A percentile compares a stretch with the other conserved stretches of the same genome.
Conservation (phyloP, 2,113 vertebrate species). For the Oreochromis aureus region DNA sequence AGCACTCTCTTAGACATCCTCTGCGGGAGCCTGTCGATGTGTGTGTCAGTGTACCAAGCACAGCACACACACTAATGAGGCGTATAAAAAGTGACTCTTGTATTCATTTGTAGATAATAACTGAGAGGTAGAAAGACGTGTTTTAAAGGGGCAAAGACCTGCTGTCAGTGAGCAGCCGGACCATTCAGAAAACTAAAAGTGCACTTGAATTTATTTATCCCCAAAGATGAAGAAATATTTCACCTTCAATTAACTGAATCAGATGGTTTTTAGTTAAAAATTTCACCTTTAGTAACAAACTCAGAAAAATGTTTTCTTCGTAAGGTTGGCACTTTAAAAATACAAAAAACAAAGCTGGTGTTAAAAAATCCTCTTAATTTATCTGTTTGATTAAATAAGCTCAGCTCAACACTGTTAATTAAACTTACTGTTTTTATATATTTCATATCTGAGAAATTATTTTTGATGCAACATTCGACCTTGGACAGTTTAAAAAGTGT, state of each 20-base stretch:
- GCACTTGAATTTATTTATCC: not conserved
- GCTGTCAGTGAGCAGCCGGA: not conserved
- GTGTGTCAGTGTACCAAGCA: not conserved
- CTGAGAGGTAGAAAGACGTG: not conserved
- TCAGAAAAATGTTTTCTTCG: not conserved
- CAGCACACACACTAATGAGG: not conserved
- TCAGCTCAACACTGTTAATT: not conserved
- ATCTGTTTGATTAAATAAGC: not conserved
- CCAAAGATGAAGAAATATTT: not conserved
- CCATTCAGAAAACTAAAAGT: not conserved
- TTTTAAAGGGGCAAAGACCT: not conserved
- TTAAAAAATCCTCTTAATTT: not conserved
- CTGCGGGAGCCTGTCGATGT: not conserved
- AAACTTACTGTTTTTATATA: not conserved
- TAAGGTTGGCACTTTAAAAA: not conserved
- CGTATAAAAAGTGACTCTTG: not conserved
- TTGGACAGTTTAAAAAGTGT: not conserved
- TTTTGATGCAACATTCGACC: not conserved
- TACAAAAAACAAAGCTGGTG: not conserved
- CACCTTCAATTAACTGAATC: not conserved
- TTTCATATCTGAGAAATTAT: not conserved
- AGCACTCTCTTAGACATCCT: slow-evolving; percentile 19
- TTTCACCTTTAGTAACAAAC: not conserved
- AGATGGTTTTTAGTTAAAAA: not conserved
- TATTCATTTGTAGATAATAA: not conserved